These are phyloP conservation scores for Diarsia rubi DNA, from an alignment of 2,888 invertebrate genomes.

Conservation along the genomic window DNA sequence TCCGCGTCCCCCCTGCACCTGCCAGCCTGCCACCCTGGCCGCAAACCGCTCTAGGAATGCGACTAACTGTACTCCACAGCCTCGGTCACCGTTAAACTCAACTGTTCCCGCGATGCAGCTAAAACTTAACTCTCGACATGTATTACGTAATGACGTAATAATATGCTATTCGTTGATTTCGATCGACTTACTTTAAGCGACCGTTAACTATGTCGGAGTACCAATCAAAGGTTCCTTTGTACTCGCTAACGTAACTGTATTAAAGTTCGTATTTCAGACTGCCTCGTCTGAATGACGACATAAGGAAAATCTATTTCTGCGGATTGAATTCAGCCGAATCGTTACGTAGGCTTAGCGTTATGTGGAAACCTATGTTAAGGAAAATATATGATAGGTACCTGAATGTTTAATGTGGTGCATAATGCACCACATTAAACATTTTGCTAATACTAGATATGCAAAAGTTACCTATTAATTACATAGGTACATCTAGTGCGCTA, in stretches of 20 bases:
- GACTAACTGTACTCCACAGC: slow-evolving; percentile 85
- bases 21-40: slow-evolving; percentile 76
- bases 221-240: slow-evolving; percentile 60
- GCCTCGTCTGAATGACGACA: slow-evolving; percentile 24
- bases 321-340: slow-evolving; percentile 17
- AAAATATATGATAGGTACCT: neutral
- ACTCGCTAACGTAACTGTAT: slow-evolving; percentile 32
- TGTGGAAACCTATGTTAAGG: neutral
- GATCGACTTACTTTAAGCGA: slow-evolving; percentile 55
- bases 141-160: slow-evolving; percentile 77
- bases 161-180: slow-evolving; percentile 71
- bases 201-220: slow-evolving; percentile 50
- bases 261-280: slow-evolving; percentile 40
- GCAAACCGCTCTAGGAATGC: slow-evolving; percentile 85
- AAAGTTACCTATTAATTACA: neutral
- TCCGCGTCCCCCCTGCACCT: slow-evolving; percentile 76
- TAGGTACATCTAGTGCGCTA: slow-evolving; percentile 8
- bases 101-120: slow-evolving; percentile 79
- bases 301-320: slow-evolving; percentile 35
- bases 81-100: slow-evolving; percentile 85
- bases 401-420: slow-evolving; percentile 4
- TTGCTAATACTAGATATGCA: slow-evolving; percentile 5
- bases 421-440: too few species aligned
- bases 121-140: slow-evolving; percentile 74
- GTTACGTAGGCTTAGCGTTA: slow-evolving; percentile 10